A percentile compares a stretch with the other conserved stretches of the same genome.
Conservation (phyloP, 1,140 invertebrate species). For the Xylocopa sonorina region DNA sequence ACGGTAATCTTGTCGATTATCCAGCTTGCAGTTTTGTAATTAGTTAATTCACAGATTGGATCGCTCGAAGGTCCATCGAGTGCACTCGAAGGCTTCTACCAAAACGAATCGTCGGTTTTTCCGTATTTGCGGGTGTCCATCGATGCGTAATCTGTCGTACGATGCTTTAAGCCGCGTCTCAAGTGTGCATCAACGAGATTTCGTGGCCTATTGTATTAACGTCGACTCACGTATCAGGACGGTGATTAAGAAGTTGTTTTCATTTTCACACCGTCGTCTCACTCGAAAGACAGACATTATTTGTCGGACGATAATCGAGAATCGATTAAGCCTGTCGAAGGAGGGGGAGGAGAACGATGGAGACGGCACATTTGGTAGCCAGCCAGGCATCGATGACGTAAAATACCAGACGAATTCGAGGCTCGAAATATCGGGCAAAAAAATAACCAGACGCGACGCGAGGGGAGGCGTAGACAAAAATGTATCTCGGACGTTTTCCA, state of each 20-base stretch:
- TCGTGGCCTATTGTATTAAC: neutral
- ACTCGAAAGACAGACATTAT: neutral
- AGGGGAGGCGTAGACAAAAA: conserved; percentile 37
- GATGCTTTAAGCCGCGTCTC: too few relatives aligned
- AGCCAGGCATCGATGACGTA: conserved; percentile 35
- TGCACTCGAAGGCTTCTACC: neutral
- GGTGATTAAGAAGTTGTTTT: conserved; percentile 10
- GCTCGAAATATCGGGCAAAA: conserved; percentile 28
- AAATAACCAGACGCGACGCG: conserved; percentile 17
- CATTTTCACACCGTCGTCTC: neutral
- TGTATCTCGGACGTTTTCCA: conserved; percentile 54
- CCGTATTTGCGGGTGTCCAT: too few relatives aligned
- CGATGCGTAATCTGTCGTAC: too few relatives aligned
- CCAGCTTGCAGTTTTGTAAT: neutral
- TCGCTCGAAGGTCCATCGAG: neutral
- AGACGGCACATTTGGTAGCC: conserved; percentile 16
- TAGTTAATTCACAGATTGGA: neutral
- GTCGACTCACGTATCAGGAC: neutral
- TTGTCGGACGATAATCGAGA: conserved; percentile 9
- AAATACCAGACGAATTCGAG: conserved; percentile 4
- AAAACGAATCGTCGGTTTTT: too few relatives aligned
- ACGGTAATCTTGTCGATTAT: neutral
- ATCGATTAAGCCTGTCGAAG: neutral
- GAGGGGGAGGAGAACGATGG: conserved; percentile 15
- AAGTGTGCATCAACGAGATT: too few relatives aligned